Base-by-base conservation (phyloP, 2,888 invertebrate genomes). In the Patella depressa region DNA sequence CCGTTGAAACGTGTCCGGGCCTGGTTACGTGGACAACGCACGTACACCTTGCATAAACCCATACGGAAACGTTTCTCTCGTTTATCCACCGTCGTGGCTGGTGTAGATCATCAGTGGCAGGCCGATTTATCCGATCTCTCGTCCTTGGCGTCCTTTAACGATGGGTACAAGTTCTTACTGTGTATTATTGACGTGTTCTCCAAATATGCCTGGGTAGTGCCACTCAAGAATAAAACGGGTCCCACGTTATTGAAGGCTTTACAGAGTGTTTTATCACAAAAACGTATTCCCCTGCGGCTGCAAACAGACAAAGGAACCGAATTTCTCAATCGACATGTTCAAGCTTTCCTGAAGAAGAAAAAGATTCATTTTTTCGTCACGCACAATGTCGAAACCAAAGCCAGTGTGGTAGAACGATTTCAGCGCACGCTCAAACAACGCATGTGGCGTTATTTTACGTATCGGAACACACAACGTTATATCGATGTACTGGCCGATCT, bases 361-460 rank as follows among this genome's bases (percentile, higher is more conserved):
- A 80, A 84, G 7, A 74, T 85, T 1, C 34, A 82, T 29, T 86
- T 83, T 82, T 86, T 87, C 69, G 83, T 83, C 2, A 85, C 87
- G 0, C 78, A 87, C 79, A 83, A 81, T 3, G 71, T 71, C 14
- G 85, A 87, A 65, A 84, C 85, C 7, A 90, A 91, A 81, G 86
- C 87, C 2, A 79, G 83, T 1, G 79, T 90, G 4, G 83, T 87
- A 5, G 90, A 91, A 81, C 73, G 90, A 7, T 87, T 79, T 70
- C 80, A 83, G 29, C 59, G 83, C n/a, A 85, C 84, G 17, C 53
- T 84, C 19, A 85, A 85, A 78, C 71, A 79, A 12, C 75, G 75
- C 29, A 79, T 83, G 77, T 83, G 76, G 80, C 71, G 76, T 3
- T 79, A 78, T 72, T 81, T 79, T 72, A 83, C 81, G 24, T 24